Evolutionary conservation across 2,113 vertebrate genomes (phyloP), one percentile per base, ranked within the genome.

Genomic region (Pseudolaguvia tuberculata): DNA sequence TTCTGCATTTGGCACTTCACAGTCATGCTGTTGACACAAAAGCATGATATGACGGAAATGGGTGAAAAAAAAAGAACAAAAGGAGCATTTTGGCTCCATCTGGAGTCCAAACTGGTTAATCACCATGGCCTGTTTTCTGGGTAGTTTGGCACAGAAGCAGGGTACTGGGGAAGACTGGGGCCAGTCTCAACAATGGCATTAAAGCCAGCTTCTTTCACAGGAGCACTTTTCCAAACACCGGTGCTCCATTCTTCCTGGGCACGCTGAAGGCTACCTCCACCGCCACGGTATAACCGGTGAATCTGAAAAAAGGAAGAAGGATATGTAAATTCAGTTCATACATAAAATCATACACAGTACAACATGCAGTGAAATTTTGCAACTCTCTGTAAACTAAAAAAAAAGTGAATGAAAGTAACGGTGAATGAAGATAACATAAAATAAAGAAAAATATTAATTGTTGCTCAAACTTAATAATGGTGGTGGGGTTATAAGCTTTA

Each of bases 131-230:
- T 85, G 83, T 88, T 88, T 78, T 90, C 88, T 1, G 95, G 94
- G 58, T 98, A 98, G 83, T 84, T 97, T 63, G 96, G 95, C 63
- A 98, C 94, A 8, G 90, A 70, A 0, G 94, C 91, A 3, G 96
- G 95, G 72, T 98, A 97, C 79, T 97, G 91, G 0, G 96, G 96
- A 77, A 98, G 88, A 82, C 88, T 98, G 29, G 91, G 94, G n/a
- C 96, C 96, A 0, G 66, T 83, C 73, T 88, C 87, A 0, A 92
- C 86, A 14, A 96, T 90, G 62, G 92, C 92, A 72, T 86, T 94
- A 80, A 92, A 93, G 51, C 93, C 94, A 0, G 91, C 94, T 72
- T 95, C 92, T 57, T 90, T 91, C 42, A 89, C 91, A 0, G 93
- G 88, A 0, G 95, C 91, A 2, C 86, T 92, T 80, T 91, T 93